Conservation (phyloP, 2,113 vertebrate species). For the Picathartes gymnocephalus region DNA sequence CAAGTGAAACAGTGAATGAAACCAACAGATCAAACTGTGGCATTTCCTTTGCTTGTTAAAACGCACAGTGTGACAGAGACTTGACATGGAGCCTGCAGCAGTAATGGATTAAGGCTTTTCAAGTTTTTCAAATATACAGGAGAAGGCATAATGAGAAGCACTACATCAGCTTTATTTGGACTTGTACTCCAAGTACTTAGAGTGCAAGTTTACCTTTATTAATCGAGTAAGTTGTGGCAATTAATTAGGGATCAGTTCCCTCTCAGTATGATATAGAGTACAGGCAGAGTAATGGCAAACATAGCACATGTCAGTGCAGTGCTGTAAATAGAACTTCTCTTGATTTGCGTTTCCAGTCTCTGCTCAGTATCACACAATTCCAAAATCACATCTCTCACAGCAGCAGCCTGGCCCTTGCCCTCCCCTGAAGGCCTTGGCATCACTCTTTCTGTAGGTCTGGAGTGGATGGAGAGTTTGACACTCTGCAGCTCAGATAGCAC, state of each 20-base stretch:
- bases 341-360: conserved; percentile 80
- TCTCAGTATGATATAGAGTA: conserved; percentile 86
- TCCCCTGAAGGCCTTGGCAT: conserved; percentile 2
- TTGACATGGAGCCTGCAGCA: neutral
- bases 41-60: neutral
- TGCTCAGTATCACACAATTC: conserved; percentile 77
- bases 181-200: neutral
- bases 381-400: conserved; percentile 66
- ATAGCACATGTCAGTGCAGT: conserved; percentile 77
- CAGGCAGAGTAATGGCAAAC: conserved; percentile 77
- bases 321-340: conserved; percentile 78
- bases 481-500: conserved; percentile 67
- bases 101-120: neutral
- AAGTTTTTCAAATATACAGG: neutral
- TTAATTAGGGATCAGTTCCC: conserved; percentile 62
- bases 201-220: conserved; percentile 29
- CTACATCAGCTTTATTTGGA: neutral
- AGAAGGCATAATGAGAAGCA: neutral
- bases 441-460: neutral
- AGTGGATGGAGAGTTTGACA: conserved; percentile 60
- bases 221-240: neutral
- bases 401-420: conserved; percentile 51
- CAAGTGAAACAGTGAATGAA: neutral
- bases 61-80: neutral
- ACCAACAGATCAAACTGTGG: neutral